These are phyloP conservation scores for Morus bassanus DNA, from an alignment of 2,797 vertebrate species.

Conservation along the genomic window DNA sequence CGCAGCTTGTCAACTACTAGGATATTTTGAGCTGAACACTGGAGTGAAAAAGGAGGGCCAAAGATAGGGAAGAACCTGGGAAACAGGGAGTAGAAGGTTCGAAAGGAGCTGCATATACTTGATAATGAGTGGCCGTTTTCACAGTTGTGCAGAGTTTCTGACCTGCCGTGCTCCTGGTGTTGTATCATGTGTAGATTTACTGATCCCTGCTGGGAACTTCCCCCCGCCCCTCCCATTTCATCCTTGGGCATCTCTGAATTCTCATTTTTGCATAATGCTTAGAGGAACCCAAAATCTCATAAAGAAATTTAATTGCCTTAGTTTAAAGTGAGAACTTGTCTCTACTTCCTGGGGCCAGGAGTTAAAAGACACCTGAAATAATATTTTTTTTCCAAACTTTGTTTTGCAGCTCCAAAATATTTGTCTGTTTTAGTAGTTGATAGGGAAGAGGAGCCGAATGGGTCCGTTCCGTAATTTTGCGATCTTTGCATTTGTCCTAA, in stretches of 20 bases:
- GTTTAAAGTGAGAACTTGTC: background rate
- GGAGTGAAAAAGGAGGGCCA: background rate
- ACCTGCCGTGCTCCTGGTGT: background rate
- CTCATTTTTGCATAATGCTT: background rate
- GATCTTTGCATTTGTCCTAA: background rate
- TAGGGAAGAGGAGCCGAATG: background rate
- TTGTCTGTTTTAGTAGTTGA: background rate
- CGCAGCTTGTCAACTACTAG: background rate
- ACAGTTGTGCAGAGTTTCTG: background rate
- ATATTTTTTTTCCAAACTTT: background rate
- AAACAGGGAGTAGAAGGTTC: background rate
- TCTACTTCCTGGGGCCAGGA: background rate
- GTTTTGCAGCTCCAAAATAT: background rate
- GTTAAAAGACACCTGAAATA: background rate
- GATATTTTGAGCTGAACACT: constrained; percentile 31
- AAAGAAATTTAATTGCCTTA: background rate
- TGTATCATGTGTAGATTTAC: background rate
- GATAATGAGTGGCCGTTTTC: background rate
- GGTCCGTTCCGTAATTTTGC: background rate
- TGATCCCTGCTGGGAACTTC: background rate
- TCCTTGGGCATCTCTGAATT: background rate
- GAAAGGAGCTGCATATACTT: background rate
- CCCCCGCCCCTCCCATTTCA: background rate
- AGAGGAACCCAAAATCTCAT: background rate
- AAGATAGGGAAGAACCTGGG: background rate